These are phyloP conservation scores for Columba guinea DNA, from an alignment of 2,797 vertebrate species.

Conservation along the genomic window DNA sequence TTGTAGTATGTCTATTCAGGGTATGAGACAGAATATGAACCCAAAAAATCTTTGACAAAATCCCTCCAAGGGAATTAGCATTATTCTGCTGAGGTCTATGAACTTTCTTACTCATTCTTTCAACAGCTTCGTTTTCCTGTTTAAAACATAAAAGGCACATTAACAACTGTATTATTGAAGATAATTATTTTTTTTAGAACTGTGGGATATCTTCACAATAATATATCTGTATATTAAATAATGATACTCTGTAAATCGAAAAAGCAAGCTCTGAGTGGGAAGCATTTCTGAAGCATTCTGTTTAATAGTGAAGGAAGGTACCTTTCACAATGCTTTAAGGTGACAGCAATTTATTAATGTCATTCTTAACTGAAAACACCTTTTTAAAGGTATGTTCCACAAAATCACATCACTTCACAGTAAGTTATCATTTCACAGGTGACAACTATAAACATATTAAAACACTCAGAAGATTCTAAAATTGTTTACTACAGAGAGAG, in stretches of 20 bases:
- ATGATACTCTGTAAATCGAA: background rate
- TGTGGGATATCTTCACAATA: background rate
- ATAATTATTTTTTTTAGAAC: background rate
- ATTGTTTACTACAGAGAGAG: background rate
- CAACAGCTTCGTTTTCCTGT: background rate
- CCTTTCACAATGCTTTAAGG: background rate
- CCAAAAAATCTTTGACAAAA: background rate
- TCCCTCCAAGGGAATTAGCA: background rate
- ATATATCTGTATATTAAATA: background rate
- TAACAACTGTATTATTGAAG: background rate
- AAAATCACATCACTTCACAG: background rate
- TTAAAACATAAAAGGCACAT: background rate
- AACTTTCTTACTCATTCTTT: background rate
- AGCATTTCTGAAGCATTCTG: background rate
- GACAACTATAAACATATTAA: background rate
- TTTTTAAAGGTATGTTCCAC: background rate
- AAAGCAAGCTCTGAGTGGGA: background rate
- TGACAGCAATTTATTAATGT: background rate
- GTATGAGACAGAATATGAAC: slow-evolving; percentile 14
- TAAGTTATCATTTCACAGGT: background rate
- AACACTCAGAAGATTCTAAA: background rate
- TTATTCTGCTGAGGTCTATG: background rate
- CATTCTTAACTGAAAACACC: background rate
- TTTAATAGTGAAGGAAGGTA: background rate
- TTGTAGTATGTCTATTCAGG: background rate